These are phyloP conservation scores for Vulpes vulpes DNA, from an alignment of 2,113 vertebrate species.

Conservation along the genomic window DNA sequence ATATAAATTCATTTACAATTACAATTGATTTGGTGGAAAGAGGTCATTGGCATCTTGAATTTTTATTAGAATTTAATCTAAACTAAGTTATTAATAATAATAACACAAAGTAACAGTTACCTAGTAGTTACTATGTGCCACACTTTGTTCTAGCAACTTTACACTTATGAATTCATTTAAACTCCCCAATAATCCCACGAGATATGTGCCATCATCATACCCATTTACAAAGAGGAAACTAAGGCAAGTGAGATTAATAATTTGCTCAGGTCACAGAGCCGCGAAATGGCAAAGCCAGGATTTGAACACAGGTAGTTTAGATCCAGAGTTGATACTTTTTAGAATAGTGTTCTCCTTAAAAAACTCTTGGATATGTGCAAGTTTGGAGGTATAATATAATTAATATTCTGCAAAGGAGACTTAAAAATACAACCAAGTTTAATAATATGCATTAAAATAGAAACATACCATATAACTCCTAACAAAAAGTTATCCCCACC, in stretches of 20 bases:
- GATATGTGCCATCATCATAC: not conserved
- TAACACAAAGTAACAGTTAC: not conserved
- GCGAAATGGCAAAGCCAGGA: not conserved
- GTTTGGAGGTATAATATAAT: not conserved
- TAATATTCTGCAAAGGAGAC: not conserved
- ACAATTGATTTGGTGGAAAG: not conserved
- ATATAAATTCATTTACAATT: conserved; percentile 10
- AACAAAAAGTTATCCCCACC: not conserved
- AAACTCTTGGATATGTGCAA: not conserved
- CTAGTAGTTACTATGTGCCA: not conserved
- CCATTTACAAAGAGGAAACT: not conserved
- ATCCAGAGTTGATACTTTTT: not conserved
- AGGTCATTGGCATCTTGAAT: not conserved
- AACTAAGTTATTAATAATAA: not conserved
- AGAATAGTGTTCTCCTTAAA: not conserved
- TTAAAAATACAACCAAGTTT: not conserved
- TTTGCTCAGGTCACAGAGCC: not conserved
- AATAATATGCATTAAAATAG: not conserved
- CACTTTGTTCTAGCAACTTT: not conserved
- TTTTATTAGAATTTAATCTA: conserved; percentile 3
- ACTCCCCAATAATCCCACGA: not conserved
- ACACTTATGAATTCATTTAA: not conserved
- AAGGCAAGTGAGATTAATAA: not conserved
- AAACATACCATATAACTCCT: not conserved
- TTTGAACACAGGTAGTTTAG: not conserved